These are phyloP conservation scores for Balearica regulorum DNA, from an alignment of 2,797 vertebrate species.

Conservation along the genomic window DNA sequence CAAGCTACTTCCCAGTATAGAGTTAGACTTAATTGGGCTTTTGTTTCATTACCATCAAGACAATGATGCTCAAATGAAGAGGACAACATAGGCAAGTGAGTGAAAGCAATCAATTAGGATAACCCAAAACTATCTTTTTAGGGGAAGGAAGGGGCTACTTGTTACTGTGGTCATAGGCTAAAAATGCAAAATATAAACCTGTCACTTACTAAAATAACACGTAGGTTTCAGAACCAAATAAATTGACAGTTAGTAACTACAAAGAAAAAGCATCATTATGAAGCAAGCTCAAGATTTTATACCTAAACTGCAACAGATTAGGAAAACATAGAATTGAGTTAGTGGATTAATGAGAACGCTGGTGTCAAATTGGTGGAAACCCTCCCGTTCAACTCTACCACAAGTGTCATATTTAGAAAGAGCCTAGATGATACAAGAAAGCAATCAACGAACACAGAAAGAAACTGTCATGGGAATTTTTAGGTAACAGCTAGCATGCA, in stretches of 20 bases:
- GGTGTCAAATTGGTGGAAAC: neutral
- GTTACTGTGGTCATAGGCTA: neutral
- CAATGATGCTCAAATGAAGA: slow-evolving; percentile 2
- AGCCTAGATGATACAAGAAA: neutral
- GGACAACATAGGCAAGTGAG: slow-evolving; percentile 11
- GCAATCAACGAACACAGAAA: neutral
- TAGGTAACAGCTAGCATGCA: neutral
- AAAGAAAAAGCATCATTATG: neutral
- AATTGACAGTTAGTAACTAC: neutral
- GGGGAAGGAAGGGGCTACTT: neutral
- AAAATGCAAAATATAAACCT: neutral
- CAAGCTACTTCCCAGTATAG: slow-evolving; percentile 5
- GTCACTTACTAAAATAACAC: neutral
- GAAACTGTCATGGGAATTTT: neutral
- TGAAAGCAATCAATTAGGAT: slow-evolving; percentile 38
- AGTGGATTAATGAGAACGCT: neutral
- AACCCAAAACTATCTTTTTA: neutral
- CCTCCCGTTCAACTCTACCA: neutral
- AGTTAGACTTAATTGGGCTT: slow-evolving; percentile 1
- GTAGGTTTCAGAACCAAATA: neutral
- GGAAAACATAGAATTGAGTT: neutral
- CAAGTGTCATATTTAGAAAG: neutral
- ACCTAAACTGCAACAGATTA: neutral
- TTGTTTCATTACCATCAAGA: slow-evolving; percentile 30
- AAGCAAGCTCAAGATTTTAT: neutral